Evolutionary conservation across 2,797 vertebrate species (phyloP).

Genomic region (Triplophysa bombifrons): DNA sequence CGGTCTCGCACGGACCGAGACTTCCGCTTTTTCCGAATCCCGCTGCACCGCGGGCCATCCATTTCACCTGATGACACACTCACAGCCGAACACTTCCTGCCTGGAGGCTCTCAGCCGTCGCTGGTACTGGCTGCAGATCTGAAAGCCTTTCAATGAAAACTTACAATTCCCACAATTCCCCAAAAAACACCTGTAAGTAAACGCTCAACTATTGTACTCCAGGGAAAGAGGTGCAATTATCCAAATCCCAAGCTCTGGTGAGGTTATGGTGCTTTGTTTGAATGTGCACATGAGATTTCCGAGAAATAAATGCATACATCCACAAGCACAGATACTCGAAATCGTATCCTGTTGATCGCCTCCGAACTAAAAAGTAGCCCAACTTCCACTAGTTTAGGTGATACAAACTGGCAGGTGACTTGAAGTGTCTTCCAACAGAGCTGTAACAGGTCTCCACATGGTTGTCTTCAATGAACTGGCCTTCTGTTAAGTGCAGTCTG

Average conservation of each 20-base stretch:
- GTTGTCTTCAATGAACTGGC: constrained; percentile 61
- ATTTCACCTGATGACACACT: constrained; percentile 78
- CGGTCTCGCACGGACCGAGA: constrained; percentile 89
- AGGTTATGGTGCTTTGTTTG: constrained; percentile 10
- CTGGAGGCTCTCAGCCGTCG: constrained; percentile 6
- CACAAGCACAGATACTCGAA: constrained; percentile 40
- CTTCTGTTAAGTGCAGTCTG: constrained; percentile 64
- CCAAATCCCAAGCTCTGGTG: constrained; percentile 62
- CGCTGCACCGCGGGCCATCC: constrained; percentile 88
- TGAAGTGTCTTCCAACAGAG: constrained; percentile 64
- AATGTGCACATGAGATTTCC: constrained; percentile 30
- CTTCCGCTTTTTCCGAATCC: constrained; percentile 90
- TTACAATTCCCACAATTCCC: constrained; percentile 11
- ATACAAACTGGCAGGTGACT: constrained; percentile 69
- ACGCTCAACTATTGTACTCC: constrained; percentile 24
- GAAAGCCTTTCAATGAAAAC: constrained; percentile 4
- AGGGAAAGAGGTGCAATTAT: constrained; percentile 61
- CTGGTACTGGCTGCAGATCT: constrained; percentile 2
- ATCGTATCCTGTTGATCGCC: constrained; percentile 51
- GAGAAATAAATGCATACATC: constrained; percentile 34
- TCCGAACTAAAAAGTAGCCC: constrained; percentile 49
- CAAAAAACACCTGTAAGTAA: constrained; percentile 11
- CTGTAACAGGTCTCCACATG: constrained; percentile 68
- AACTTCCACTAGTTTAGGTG: constrained; percentile 65
- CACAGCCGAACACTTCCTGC: constrained; percentile 58